phyloP scores from a whole-genome alignment of 2,113 vertebrate species.

The Argyrosomus japonicus region DNA sequence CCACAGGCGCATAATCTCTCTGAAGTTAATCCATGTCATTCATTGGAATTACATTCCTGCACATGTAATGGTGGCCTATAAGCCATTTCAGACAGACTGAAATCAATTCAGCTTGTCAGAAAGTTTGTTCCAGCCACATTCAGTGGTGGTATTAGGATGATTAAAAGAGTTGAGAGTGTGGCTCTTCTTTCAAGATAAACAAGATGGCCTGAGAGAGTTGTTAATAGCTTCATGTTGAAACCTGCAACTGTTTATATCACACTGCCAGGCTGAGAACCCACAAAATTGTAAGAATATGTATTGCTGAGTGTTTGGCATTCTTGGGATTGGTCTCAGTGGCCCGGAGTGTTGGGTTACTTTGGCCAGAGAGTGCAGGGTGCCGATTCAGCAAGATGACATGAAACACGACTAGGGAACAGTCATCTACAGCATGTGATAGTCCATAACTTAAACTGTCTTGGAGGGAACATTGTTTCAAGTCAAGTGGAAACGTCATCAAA shows the following conservation, averaged over 20 bases:
- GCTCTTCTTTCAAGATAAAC: constrained; percentile 36
- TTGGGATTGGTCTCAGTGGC: constrained; percentile 41
- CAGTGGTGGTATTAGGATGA: constrained; percentile 30
- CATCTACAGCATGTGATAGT: constrained; percentile 2
- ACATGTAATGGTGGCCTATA: constrained; percentile 26
- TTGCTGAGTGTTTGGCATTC: constrained; percentile 66
- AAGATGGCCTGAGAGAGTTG: constrained; percentile 29
- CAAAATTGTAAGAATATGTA: constrained; percentile 51
- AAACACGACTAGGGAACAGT: constrained; percentile 14
- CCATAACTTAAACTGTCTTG: background rate
- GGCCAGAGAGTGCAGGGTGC: no score
- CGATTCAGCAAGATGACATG: background rate
- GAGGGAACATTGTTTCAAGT: background rate
- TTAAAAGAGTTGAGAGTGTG: constrained; percentile 44
- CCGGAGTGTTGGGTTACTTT: constrained; percentile 57
- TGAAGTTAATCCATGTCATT: constrained; percentile 66
- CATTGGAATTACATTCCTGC: constrained; percentile 57
- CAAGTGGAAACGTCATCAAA: background rate
- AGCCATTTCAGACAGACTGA: constrained; percentile 48
- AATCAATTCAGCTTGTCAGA: constrained; percentile 47
- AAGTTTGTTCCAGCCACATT: constrained; percentile 15
- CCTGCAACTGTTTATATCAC: constrained; percentile 49
- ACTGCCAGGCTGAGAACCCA: constrained; percentile 35
- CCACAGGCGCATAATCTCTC: constrained; percentile 49
- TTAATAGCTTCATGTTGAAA: constrained; percentile 43